Percentiles rank a stretch among this genome's conserved stretches.
These are phyloP conservation scores for Timandra comae DNA, from an alignment of 2,888 invertebrate species.

Conservation along the genomic window DNA sequence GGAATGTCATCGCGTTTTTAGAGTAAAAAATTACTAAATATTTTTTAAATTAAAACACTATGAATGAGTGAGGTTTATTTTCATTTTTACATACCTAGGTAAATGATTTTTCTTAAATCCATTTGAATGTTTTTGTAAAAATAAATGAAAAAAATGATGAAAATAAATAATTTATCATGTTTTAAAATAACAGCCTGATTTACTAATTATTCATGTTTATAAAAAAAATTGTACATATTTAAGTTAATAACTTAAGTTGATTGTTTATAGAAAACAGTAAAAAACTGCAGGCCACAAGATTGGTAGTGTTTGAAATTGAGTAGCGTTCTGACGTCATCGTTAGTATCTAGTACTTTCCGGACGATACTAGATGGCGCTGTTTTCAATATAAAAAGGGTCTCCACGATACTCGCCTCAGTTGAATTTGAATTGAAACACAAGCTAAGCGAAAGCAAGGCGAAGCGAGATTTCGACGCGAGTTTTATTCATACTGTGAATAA, in stretches of 20 bases:
- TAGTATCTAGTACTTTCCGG: slow-evolving; percentile 7
- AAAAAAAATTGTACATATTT: neutral
- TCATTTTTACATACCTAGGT: too few relatives aligned
- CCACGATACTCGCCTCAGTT: neutral
- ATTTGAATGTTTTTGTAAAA: too few relatives aligned
- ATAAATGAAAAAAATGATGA: too few relatives aligned
- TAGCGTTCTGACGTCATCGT: slow-evolving; percentile 1
- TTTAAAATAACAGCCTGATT: too few relatives aligned
- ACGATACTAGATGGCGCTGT: slow-evolving; percentile 12
- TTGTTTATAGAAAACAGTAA: neutral
- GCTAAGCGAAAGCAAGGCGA: neutral
- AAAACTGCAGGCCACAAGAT: slow-evolving; percentile 1
- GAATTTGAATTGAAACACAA: neutral
- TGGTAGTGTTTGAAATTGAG: slow-evolving; percentile 2
- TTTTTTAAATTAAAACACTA: too few relatives aligned
- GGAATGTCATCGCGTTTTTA: too few relatives aligned
- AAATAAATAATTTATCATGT: too few relatives aligned
- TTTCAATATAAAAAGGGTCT: neutral
- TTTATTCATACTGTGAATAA: neutral
- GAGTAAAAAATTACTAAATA: too few relatives aligned
- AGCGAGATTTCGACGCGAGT: neutral
- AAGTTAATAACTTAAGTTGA: too few relatives aligned
- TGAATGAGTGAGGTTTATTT: too few relatives aligned
- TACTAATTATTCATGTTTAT: too few relatives aligned
- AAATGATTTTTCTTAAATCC: too few relatives aligned